Conservation (phyloP, 2,888 invertebrate genomes). For the Polia nebulosa region DNA sequence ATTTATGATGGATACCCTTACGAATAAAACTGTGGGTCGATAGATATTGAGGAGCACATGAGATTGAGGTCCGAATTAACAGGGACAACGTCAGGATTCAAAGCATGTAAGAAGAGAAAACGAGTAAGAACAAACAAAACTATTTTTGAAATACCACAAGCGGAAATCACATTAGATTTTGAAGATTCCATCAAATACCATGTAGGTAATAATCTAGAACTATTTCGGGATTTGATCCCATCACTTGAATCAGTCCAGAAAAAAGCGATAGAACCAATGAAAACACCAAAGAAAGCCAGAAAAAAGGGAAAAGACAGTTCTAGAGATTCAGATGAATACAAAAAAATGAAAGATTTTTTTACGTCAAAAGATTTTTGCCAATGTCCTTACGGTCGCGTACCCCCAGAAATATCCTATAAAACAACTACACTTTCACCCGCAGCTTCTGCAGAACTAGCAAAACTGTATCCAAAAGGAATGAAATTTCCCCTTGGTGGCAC, state of each 20-base stretch:
- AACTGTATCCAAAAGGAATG: constrained; percentile 59
- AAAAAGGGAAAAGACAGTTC: background rate
- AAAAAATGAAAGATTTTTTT: background rate
- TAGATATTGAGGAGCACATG: constrained; percentile 20
- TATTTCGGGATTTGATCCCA: constrained; percentile 50
- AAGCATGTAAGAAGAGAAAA: constrained; percentile 62
- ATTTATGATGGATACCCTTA: background rate
- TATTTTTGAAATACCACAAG: background rate
- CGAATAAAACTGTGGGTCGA: constrained; percentile 11
- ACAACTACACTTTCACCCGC: background rate
- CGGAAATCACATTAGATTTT: constrained; percentile 45
- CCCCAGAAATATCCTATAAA: background rate
- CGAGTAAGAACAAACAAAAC: background rate
- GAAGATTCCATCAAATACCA: constrained; percentile 73
- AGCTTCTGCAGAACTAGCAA: constrained; percentile 16
- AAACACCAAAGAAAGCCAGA: background rate
- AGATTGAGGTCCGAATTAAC: constrained; percentile 74
- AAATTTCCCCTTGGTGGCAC: constrained; percentile 71
- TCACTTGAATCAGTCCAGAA: background rate
- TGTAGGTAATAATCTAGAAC: constrained; percentile 65
- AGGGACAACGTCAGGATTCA: constrained; percentile 75
- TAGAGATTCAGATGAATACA: background rate
- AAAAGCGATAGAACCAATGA: background rate
- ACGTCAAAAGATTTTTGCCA: background rate
- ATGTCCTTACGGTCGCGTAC: constrained; percentile 13